Evolutionary conservation across 1,140 invertebrate genomes (phyloP), one percentile per base, ranked within the genome.

Genomic region (Drosophila eugracilis): DNA sequence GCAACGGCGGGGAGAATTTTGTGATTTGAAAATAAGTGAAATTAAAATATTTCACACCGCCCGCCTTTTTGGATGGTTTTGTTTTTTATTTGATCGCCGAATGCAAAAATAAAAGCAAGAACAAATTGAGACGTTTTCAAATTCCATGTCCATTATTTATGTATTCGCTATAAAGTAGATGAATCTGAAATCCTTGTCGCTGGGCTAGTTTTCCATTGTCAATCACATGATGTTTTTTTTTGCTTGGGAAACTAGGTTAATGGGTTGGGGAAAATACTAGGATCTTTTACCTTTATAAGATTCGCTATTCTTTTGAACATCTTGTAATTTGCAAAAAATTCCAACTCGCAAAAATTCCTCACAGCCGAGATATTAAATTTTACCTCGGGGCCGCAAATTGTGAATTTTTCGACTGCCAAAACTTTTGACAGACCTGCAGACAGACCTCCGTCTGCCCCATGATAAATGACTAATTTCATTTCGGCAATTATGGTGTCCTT

Each of bases 401-500:
- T 28, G 14, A 17, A 52, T 67, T 22, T 50, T 37, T 48, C 12
- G 37, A 36, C 50, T 73, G 47, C 55, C 76, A 75, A 73, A 52
- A 73, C 17, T 21, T 71, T 49, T 73, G 69, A 73, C 69, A 73
- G 32, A 41, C 28, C 26, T 65, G 59, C 30, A 42, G 59, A 66
- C 58, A 66, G 58, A 67, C 45, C 57, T 79, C 58, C 41, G 59
- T 75, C 50, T 83, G 57, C 50, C 41, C 48, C 50, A 71, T 66
- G 69, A 73, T 69, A 63, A 77, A 75, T 77, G 70, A 84, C 83
- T 79, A 52, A 66, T 66, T 85, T 72, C 52, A 54, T 76, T 74
- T 69, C 60, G 30, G 59, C 81, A 88, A 81, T 88, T 75, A 74
- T 55, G 79, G 5, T 77, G 74, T 81, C 81, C 81, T 81, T 86